phyloP scores from a whole-genome alignment of 2,888 invertebrate species.

The Lasioglossum pauxillum region DNA sequence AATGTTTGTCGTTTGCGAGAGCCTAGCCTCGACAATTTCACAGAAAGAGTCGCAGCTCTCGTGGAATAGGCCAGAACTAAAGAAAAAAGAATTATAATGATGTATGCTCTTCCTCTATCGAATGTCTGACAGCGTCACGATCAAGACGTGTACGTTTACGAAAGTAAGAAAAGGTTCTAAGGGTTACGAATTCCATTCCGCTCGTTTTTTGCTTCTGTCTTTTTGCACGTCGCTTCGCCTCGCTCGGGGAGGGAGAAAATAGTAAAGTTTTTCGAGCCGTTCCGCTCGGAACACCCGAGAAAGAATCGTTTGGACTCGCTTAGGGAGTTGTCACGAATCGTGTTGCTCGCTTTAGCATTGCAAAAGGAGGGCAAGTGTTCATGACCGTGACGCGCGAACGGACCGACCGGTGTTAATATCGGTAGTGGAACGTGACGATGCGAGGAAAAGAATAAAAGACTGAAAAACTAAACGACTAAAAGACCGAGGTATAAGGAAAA shows the following conservation, averaged over 20 bases:
- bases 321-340: slow-evolving; percentile 51
- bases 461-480: background rate
- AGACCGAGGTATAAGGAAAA: background rate
- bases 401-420: slow-evolving; percentile 71
- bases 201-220: background rate
- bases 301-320: slow-evolving; percentile 13
- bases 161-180: background rate
- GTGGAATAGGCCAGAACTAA: no score
- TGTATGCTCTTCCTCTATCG: background rate
- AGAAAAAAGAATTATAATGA: no score
- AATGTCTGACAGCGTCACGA: background rate
- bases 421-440: slow-evolving; percentile 72
- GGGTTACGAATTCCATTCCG: background rate
- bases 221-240: background rate
- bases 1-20: no score
- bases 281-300: slow-evolving; percentile 3
- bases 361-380: slow-evolving; percentile 69
- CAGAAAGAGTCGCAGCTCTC: no score
- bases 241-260: background rate
- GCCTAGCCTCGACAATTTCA: no score
- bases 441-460: slow-evolving; percentile 55
- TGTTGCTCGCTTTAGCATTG: slow-evolving; percentile 51
- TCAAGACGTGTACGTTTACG: background rate
- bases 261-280: background rate
- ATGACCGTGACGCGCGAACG: slow-evolving; percentile 69